Evolutionary conservation across 2,797 vertebrate genomes (phyloP), one percentile per base, ranked within the genome.

Genomic region (Zenarchopterus dispar): DNA sequence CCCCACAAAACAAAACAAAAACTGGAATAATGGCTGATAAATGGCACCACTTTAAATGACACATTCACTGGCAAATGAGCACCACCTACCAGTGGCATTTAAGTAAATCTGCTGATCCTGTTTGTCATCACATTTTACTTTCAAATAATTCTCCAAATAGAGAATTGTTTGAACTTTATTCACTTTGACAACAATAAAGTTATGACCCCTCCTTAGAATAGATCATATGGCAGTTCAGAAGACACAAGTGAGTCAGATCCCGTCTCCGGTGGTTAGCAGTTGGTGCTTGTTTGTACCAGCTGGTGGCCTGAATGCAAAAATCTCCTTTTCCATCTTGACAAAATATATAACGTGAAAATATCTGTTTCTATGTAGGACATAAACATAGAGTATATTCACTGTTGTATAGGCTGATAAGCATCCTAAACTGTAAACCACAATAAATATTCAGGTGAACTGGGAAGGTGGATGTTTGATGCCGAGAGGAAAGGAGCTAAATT

Each of bases 1-100:
- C 11, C n/a, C n/a, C 1, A 4, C 10, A 13, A 39, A 58, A 46
- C n/a, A 31, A 15, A 5, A 48, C 50, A 64, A 11, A 36, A 52
- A 54, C 62, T 22, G 61, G 23, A 69, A 59, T 62, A 49, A 61
- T 16, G 21, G 52, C 4, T 61, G 53, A 22, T 36, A 54, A 67
- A 61, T 64, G 17, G 1, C 31, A 23, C 10, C 46, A 9, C 46
- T 53, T 50, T 55, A 10, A 54, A 13, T 33, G 15, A 43, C 18
- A 1, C 24, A 36, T 13, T 22, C 52, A 23, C 49, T 49, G 48
- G 47, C 54, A 57, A n/a, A 23, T 43, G 50, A 70, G 55, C 36
- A 15, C 41, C 23, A 23, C 36, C 17, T 15, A 2, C 2, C 0
- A 56, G 0, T 33, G 11, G 15, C 56, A 45, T 26, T 19, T 13